Evolutionary conservation across 1,140 invertebrate species (phyloP), one percentile per base, ranked within the genome.

Genomic region (Drosophila sp.): DNA sequence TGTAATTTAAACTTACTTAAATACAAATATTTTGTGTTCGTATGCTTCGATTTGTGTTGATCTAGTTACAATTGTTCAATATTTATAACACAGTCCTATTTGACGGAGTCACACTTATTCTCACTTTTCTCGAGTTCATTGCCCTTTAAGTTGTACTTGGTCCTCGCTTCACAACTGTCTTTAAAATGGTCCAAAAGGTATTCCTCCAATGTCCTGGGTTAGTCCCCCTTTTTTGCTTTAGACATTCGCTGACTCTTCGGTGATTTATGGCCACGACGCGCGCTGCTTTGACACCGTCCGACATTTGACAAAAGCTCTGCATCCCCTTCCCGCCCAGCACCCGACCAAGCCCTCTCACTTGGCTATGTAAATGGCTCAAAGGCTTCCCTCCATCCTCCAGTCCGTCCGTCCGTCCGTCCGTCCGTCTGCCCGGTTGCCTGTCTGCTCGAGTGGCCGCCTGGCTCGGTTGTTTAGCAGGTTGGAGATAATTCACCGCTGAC

Each of bases 401-500:
- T n/a, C 36, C 36, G 0, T 13, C 36, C 6, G 6, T n/a, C 36
- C 9, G 11, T 13, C 11, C 56, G 69, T 34, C 7, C 29, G 21
- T 29, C 13, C 46, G 25, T 21, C 25, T 32, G 45, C 45, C 45
- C 25, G 21, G 34, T 38, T 38, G 18, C 11, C 29, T 13, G 16
- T 14, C 14, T 46, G 69, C 27, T 56, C 14, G 45, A 29, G 40
- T 66, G 48, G 18, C 32, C 53, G 54, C 53, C 54, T 67, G 66
- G 54, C 53, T 67, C 41, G 75, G 63, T 82, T 89, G 83, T 82
- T 89, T 89, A 89, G 83, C 83, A 87, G 83, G 83, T 87, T 87
- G 83, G 76, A 89, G 83, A 89, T 89, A 89, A 89, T 89, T 89
- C 83, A 89, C 89, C 84, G 83, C 84, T 89, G 84, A 89, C 84